These are phyloP conservation scores for Mallotus villosus DNA, from an alignment of 2,797 vertebrate genomes.

Conservation along the genomic window DNA sequence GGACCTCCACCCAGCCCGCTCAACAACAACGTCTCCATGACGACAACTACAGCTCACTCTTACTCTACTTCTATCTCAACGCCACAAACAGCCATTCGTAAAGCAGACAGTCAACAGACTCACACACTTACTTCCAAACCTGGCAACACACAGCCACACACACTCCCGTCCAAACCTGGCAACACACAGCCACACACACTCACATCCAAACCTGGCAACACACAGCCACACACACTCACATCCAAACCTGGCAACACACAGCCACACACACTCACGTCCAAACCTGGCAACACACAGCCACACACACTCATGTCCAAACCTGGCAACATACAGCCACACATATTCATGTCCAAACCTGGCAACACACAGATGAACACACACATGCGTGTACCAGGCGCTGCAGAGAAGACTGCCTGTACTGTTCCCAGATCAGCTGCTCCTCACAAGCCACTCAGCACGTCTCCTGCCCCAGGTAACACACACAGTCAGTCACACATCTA, in stretches of 20 bases:
- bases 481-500: too few relatives aligned
- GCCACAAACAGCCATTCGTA: slow-evolving; percentile 24
- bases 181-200: not conserved
- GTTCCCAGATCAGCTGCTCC: not conserved
- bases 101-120: slow-evolving; percentile 61
- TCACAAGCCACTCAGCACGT: not conserved
- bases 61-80: slow-evolving; percentile 17
- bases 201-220: too few relatives aligned
- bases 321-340: not conserved
- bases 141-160: not conserved
- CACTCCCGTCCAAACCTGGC: not conserved
- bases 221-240: too few relatives aligned
- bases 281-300: too few relatives aligned
- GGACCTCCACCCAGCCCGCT: slow-evolving; percentile 60
- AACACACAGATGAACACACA: slow-evolving; percentile 5
- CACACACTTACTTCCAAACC: slow-evolving; percentile 25
- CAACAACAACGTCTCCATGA: slow-evolving; percentile 18
- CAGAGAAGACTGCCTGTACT: slow-evolving; percentile 5
- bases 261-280: too few relatives aligned
- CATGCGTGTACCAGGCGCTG: slow-evolving; percentile 22
- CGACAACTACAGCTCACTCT: too few relatives aligned
- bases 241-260: too few relatives aligned
- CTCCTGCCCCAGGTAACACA: slow-evolving; percentile 1
- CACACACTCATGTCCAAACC: not conserved
- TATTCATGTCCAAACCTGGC: slow-evolving; percentile 15